phyloP scores from a whole-genome alignment of 2,113 vertebrate genomes.

The Rousettus leschenaultii region DNA sequence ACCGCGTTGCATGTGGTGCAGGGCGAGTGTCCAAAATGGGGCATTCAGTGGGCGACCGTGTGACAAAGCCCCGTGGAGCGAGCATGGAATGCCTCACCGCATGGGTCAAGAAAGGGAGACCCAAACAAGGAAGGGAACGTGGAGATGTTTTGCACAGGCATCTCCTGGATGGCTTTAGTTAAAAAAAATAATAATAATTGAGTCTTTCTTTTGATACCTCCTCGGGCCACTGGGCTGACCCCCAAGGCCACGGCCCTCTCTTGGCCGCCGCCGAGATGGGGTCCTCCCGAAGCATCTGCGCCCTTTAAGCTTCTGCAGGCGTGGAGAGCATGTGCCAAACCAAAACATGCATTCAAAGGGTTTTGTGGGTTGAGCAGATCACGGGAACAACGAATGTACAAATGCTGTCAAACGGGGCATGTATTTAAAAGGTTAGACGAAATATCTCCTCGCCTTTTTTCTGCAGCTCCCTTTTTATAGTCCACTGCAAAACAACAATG shows the following conservation, averaged over 20 bases:
- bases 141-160: not conserved
- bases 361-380: conserved; percentile 74
- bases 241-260: rapidly evolving
- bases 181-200: rapidly evolving
- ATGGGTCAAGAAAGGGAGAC: rapidly evolving
- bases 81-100: rapidly evolving
- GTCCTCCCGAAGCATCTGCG: not conserved
- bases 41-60: rapidly evolving
- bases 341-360: conserved; percentile 61
- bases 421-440: conserved; percentile 80
- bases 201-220: not conserved
- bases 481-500: conserved; percentile 82
- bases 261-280: rapidly evolving
- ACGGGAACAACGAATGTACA: conserved; percentile 63
- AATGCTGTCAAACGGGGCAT: conserved; percentile 72
- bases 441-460: conserved; percentile 69
- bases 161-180: too few species aligned
- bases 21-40: not conserved
- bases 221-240: not conserved
- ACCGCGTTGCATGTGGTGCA: rapidly evolving
- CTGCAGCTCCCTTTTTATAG: conserved; percentile 78
- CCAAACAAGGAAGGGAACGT: rapidly evolving
- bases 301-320: conserved; percentile 45
- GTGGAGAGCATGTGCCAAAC: conserved; percentile 45
- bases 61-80: rapidly evolving